A percentile compares a stretch with the other conserved stretches of the same genome.
These are phyloP conservation scores for Oncorhynchus keta DNA, from an alignment of 2,113 vertebrate genomes.

Conservation along the genomic window DNA sequence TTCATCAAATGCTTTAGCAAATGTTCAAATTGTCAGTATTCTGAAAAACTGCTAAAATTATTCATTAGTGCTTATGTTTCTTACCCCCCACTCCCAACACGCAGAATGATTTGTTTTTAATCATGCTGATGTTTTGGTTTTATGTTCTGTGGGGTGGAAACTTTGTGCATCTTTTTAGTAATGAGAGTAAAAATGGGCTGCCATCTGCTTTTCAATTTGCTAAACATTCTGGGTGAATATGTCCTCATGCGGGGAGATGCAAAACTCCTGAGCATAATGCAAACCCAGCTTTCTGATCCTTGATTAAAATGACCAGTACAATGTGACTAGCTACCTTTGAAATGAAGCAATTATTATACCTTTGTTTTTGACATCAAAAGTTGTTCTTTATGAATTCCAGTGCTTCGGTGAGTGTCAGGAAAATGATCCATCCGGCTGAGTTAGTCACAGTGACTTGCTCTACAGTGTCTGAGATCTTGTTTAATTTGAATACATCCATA, in stretches of 20 bases:
- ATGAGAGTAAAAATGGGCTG: conserved; percentile 58
- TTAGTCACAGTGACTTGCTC: conserved; percentile 68
- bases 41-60: conserved; percentile 43
- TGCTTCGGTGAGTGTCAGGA: conserved; percentile 52
- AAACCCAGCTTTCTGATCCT: conserved; percentile 67
- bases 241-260: conserved; percentile 46
- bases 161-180: conserved; percentile 64
- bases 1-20: conserved; percentile 43
- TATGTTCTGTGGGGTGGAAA: conserved; percentile 65
- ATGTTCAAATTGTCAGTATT: conserved; percentile 47
- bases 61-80: conserved; percentile 58
- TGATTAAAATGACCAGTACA: conserved; percentile 61
- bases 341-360: conserved; percentile 71
- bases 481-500: conserved; percentile 77
- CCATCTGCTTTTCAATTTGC: conserved; percentile 71
- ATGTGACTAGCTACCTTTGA: conserved; percentile 61
- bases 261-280: conserved; percentile 62
- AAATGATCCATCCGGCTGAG: conserved; percentile 61
- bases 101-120: conserved; percentile 60
- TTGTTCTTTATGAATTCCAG: conserved; percentile 54
- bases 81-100: conserved; percentile 34
- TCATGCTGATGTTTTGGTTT: conserved; percentile 63
- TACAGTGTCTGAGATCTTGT: conserved; percentile 68
- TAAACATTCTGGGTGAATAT: conserved; percentile 63
- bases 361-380: conserved; percentile 71